Evolutionary conservation across 2,888 invertebrate genomes (phyloP).

Genomic region (Phania funesta): DNA sequence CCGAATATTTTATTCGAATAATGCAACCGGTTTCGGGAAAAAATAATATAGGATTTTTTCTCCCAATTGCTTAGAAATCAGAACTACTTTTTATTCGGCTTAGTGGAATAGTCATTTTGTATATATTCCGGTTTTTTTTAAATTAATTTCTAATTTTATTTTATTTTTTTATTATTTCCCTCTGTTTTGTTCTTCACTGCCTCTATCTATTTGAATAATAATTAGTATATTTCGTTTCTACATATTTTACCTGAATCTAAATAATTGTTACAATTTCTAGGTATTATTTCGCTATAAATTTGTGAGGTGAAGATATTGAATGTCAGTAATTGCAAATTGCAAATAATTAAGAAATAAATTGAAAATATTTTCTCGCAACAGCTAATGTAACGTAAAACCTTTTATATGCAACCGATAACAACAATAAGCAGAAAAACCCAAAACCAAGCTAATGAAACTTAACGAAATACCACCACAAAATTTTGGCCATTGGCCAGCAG

Average conservation of each 20-base stretch:
- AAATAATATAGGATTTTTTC: no score
- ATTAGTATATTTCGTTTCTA: background rate
- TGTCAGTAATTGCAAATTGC: slow-evolving; percentile 24
- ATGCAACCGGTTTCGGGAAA: no score
- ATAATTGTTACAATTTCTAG: slow-evolving; percentile 27
- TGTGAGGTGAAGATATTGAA: slow-evolving; percentile 43
- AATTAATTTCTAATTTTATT: no score
- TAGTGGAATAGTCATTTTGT: no score
- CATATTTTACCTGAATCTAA: background rate
- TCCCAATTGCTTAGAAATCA: no score
- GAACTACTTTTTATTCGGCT: no score
- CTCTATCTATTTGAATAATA: background rate
- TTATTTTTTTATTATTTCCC: background rate
- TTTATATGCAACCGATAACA: background rate
- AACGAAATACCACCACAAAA: slow-evolving; percentile 19
- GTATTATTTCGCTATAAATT: background rate
- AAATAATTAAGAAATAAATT: slow-evolving; percentile 32
- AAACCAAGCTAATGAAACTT: slow-evolving; percentile 34
- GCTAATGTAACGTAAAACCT: slow-evolving; percentile 12
- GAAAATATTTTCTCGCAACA: slow-evolving; percentile 1
- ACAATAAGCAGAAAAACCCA: background rate
- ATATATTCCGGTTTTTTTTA: no score
- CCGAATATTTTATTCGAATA: no score
- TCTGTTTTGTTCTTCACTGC: background rate
- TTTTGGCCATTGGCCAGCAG: slow-evolving; percentile 7